These are phyloP conservation scores for Halocaridina rubra DNA, from an alignment of 2,888 invertebrate genomes.

Conservation along the genomic window DNA sequence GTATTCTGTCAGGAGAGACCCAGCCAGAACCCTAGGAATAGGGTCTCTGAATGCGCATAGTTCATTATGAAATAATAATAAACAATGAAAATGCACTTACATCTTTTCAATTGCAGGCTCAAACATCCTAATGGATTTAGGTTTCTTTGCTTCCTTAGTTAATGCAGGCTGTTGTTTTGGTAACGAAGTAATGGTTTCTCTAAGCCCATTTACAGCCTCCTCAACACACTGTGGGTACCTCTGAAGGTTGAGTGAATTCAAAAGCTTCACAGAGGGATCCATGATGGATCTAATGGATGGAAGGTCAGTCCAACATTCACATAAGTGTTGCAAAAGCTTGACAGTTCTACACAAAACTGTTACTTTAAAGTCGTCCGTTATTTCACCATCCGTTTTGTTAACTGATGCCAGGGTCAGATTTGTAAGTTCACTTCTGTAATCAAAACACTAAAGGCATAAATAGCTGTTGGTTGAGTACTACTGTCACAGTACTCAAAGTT, in stretches of 20 bases:
- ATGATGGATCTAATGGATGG: conserved; percentile 48
- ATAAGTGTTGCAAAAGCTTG: conserved; percentile 33
- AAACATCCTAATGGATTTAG: conserved; percentile 83
- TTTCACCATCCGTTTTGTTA: conserved; percentile 66
- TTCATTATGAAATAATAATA: too few species aligned
- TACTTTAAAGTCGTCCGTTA: conserved; percentile 77
- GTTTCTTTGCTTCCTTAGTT: conserved; percentile 72
- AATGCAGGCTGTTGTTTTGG: conserved; percentile 69
- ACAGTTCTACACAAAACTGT: conserved; percentile 25
- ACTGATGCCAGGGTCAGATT: conserved; percentile 17
- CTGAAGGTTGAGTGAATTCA: conserved; percentile 73
- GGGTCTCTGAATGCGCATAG: too few species aligned
- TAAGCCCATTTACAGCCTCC: conserved; percentile 70
- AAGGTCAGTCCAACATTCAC: conserved; percentile 41
- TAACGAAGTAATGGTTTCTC: conserved; percentile 69
- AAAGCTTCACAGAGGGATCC: conserved; percentile 68
- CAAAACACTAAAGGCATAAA: too few species aligned
- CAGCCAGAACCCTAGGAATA: too few species aligned
- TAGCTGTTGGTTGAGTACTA: too few species aligned
- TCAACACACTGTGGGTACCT: conserved; percentile 75
- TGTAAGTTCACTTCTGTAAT: conserved; percentile 26
- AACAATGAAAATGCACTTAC: conserved; percentile 75
- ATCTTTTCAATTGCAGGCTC: conserved; percentile 88
- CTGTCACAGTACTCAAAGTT: too few species aligned
- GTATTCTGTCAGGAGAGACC: too few species aligned